These are phyloP conservation scores for Nasonia longicornis DNA, from an alignment of 1,140 invertebrate species.

Conservation along the genomic window DNA sequence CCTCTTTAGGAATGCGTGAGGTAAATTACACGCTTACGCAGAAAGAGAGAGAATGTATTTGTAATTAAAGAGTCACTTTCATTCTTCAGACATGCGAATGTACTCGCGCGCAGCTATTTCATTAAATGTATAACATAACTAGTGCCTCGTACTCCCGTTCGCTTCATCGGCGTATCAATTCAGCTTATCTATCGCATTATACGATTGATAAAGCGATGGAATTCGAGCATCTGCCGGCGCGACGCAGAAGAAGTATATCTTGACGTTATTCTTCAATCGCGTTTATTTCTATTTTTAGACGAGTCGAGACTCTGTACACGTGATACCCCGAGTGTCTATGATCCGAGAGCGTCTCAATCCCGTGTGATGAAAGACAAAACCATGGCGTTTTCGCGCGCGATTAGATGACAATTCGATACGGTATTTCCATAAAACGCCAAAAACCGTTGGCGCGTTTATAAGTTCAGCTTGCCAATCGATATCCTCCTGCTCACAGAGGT, in stretches of 20 bases:
- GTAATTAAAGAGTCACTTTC: neutral
- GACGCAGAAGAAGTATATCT: neutral
- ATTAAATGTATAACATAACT: neutral
- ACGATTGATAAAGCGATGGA: too few relatives aligned
- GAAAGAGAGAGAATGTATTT: neutral
- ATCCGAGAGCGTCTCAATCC: too few relatives aligned
- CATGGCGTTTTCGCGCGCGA: neutral
- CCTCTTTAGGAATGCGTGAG: neutral
- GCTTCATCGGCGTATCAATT: too few relatives aligned
- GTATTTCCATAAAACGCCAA: neutral
- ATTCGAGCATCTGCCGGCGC: neutral
- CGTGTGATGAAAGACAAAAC: too few relatives aligned
- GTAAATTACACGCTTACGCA: constrained; percentile 10
- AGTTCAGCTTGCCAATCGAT: neutral
- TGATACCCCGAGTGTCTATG: too few relatives aligned
- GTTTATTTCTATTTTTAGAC: neutral
- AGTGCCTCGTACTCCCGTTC: too few relatives aligned
- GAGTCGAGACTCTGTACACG: too few relatives aligned
- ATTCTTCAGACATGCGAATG: neutral
- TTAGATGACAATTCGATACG: neutral
- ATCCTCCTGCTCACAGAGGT: neutral
- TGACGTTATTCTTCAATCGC: neutral
- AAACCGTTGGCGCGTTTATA: neutral
- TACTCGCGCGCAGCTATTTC: neutral
- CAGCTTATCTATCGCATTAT: too few relatives aligned